These are phyloP conservation scores for Lasaia peninsularis DNA, from an alignment of 1,140 invertebrate species.

Conservation along the genomic window DNA sequence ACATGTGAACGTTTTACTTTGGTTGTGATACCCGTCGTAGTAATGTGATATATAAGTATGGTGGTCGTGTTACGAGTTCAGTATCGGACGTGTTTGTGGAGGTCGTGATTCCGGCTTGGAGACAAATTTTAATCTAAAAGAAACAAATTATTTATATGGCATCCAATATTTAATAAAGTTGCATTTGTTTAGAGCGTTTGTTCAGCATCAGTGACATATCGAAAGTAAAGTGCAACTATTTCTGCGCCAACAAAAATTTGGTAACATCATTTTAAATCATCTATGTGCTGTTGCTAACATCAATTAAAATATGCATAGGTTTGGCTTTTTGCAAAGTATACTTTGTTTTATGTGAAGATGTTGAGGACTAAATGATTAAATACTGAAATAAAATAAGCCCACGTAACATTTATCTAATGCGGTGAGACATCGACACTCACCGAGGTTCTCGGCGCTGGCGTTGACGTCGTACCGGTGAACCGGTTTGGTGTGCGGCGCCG, in stretches of 20 bases:
- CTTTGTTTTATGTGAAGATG: conserved; percentile 28
- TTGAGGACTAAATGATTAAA: conserved; percentile 20
- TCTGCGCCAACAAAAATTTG: conserved; percentile 10
- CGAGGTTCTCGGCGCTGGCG: conserved; percentile 84
- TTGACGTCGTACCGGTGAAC: conserved; percentile 83
- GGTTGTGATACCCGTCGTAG: conserved; percentile 15
- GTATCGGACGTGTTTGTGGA: conserved; percentile 8
- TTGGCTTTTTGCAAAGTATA: conserved; percentile 20
- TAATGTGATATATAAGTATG: conserved; percentile 11
- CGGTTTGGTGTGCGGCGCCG: conserved; percentile 80
- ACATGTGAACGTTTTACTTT: conserved; percentile 11
- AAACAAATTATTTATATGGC: conserved; percentile 1
- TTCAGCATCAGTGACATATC: conserved; percentile 25
- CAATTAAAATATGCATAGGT: conserved; percentile 12
- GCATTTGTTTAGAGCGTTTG: conserved; percentile 22
- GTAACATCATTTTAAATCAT: conserved; percentile 4
- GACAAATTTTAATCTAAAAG: conserved; percentile 9
- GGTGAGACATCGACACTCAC: conserved; percentile 68
- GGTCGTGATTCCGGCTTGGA: conserved; percentile 1
- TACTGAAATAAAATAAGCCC: conserved; percentile 23
- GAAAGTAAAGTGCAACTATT: conserved; percentile 20
- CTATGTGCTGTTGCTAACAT: conserved; percentile 14
- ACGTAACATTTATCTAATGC: conserved; percentile 11
- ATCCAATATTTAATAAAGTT: conserved; percentile 11
- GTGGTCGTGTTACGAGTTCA: background rate